Conservation (phyloP, 1,140 invertebrate species). For the Idris sp. region DNA sequence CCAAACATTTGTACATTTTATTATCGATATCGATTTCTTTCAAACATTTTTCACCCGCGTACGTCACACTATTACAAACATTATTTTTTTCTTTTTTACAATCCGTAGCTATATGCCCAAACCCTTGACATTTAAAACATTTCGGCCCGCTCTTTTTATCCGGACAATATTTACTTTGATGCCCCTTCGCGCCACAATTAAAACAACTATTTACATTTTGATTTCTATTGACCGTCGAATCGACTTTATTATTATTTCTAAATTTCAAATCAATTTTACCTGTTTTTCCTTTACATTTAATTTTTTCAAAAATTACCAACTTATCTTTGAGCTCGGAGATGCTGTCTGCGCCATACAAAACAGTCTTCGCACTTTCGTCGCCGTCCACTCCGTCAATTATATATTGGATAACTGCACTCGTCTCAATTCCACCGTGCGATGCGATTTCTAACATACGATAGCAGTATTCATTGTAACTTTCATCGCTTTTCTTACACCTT, state of each 20-base stretch:
- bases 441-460: conserved; percentile 63
- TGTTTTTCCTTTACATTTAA: neutral
- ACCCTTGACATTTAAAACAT: no score
- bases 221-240: no score
- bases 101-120: no score
- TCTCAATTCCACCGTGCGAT: conserved; percentile 62
- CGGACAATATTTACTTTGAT: no score
- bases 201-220: no score
- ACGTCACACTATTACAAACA: no score
- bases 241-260: no score
- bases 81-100: no score
- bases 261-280: no score
- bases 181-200: no score
- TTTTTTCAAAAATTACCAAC: neutral
- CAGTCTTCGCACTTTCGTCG: conserved; percentile 61
- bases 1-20: conserved; percentile 12
- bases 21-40: neutral
- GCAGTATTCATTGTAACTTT: conserved; percentile 45
- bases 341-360: conserved; percentile 64
- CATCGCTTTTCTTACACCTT: conserved; percentile 36
- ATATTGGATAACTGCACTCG: conserved; percentile 64
- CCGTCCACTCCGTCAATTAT: conserved; percentile 71
- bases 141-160: no score
- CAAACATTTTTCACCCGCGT: no score
- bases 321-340: conserved; percentile 60